Evolutionary conservation across 2,797 vertebrate genomes (phyloP).

Genomic region (Rhinatrema bivittatum): DNA sequence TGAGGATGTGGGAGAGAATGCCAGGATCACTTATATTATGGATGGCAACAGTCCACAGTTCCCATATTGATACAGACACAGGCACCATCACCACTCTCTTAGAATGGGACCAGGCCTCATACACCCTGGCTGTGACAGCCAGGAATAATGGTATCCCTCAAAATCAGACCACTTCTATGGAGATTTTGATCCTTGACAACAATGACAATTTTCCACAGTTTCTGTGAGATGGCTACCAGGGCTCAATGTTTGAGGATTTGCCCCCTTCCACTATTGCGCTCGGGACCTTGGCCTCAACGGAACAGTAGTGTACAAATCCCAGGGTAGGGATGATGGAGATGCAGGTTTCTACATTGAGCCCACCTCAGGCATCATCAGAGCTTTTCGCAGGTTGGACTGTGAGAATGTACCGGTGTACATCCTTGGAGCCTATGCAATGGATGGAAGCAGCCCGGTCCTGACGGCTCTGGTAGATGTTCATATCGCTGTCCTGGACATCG

Average conservation of each 20-base stretch:
- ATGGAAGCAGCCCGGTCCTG: slow-evolving; percentile 74
- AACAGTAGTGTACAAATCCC: slow-evolving; percentile 83
- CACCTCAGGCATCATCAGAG: slow-evolving; percentile 89
- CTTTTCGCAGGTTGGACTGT: slow-evolving; percentile 80
- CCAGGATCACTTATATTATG: slow-evolving; percentile 87
- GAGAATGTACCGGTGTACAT: slow-evolving; percentile 86
- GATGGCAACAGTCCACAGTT: slow-evolving; percentile 93
- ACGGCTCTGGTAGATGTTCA: slow-evolving; percentile 80
- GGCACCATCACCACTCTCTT: slow-evolving; percentile 84
- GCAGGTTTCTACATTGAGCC: slow-evolving; percentile 89
- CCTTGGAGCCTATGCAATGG: slow-evolving; percentile 81
- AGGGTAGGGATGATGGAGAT: slow-evolving; percentile 85
- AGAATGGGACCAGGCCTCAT: slow-evolving; percentile 86
- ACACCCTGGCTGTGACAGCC: slow-evolving; percentile 86
- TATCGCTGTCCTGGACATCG: slow-evolving; percentile 82
- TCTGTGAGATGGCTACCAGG: slow-evolving; percentile 79
- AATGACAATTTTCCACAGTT: slow-evolving; percentile 88
- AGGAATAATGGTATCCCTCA: slow-evolving; percentile 90
- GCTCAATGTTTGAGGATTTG: slow-evolving; percentile 80
- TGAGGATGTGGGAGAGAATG: slow-evolving; percentile 92
- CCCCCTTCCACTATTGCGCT: slow-evolving; percentile 82
- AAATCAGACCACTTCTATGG: slow-evolving; percentile 91
- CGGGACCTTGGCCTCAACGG: slow-evolving; percentile 83
- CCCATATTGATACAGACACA: slow-evolving; percentile 78
- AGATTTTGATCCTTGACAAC: slow-evolving; percentile 85